Base-by-base conservation (phyloP, 2,888 invertebrate genomes). In the Eupithecia subumbrata region DNA sequence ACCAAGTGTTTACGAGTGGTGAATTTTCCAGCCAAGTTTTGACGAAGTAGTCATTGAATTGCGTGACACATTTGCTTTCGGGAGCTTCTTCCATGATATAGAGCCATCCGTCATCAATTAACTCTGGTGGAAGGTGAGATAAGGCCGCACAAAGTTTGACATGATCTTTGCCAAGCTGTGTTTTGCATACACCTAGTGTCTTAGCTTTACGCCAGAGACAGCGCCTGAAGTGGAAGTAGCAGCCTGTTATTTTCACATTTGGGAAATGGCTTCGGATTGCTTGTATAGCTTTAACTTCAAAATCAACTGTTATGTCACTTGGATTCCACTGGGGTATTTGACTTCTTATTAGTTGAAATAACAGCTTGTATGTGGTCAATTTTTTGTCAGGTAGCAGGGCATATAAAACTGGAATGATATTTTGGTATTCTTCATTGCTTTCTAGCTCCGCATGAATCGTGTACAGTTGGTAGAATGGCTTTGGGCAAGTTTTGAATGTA, bases 81-180 rank as follows among this genome's bases (percentile, higher is more conserved):
- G 64, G 64, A 34, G 34, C 34, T 34, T 34, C 34, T 34, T 34
- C 34, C 34, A 34, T 34, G 5, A 34, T 7, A 34, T 34, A 34
- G 34, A 34, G 34, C 74, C 74, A 76, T 56, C 72, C 73, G 25
- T 74, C 69, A 25, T 69, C 64, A 68, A 71, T 52, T 69, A 76
- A 52, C 69, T 30, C 30, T 30, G 30, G 30, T 30, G 30, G 30
- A 30, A 30, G 30, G 30, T 30, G 30, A 30, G 30, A 30, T 30
- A 73, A 70, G 37, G 76, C 76, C 45, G 73, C 63, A 73, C 76
- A 73, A 25, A 76, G 75, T 52, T 72, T 45, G 30, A 76, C 70
- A 14, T 74, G 74, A 7, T 45, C 73, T 69, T 16, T 74, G 63
- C 73, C 69, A 34, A 63, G 64, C 67, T 68, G 67, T 67, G 74